Base-by-base conservation (phyloP, 2,888 invertebrate species). In the Dryobota labecula region DNA sequence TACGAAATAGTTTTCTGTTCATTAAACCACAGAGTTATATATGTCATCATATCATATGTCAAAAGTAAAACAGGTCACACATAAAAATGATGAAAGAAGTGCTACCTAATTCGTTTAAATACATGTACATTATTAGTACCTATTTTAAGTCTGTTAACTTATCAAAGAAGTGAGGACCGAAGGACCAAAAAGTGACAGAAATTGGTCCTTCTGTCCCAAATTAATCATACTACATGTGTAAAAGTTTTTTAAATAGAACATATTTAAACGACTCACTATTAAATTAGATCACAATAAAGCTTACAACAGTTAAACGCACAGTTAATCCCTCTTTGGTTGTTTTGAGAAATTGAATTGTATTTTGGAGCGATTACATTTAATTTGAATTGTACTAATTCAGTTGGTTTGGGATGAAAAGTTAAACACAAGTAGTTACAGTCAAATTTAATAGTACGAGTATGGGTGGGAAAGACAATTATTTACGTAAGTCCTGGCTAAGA, bases 331-430 rank as follows among this genome's bases (percentile, higher is more conserved):
- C 41, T 66, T 63, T 13, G 3, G 47, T 56, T 73, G 71, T 78
- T 73, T 67, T 66, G 70, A 76, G 82, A 84, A 83, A 72, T 57
- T 77, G 67, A 61, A 67, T 71, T 57, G 72, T 56, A 72, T 76
- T 76, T 56, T 36, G 30, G 30, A 63, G 57, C 65, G 54, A 74
- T 74, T 83, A 79, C n/a, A 75, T 79, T 66, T 65, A 78, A 73
- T 65, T 73, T 63, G 65, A 80, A 78, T 72, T 54, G 78, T 78
- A 82, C 62, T 76, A 76, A 74, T 76, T 67, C 66, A 78, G 65
- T 71, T 63, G 43, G 78, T 78, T 78, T 43, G 56, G 73, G 71
- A 67, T 70, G 73, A 72, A 71, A 82, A 78, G 82, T 78, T 66
- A 63, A 82, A 78, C 65, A 77, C 53, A 36, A 70, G 53, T 49